A percentile compares a stretch with the other conserved stretches of the same genome.
Conservation (phyloP, 2,888 invertebrate genomes). For the Lithophane leautieri region DNA sequence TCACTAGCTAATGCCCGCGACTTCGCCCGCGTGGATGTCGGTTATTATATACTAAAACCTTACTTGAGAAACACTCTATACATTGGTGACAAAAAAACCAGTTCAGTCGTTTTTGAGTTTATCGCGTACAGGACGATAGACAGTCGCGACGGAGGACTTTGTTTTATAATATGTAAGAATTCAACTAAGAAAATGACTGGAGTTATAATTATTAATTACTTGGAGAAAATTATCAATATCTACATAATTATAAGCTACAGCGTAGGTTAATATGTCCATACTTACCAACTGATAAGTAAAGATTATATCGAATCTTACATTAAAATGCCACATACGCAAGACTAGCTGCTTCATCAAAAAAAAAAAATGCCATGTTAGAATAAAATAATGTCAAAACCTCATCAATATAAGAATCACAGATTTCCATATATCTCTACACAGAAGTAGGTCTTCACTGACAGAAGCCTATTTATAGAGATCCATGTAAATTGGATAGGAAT, state of each 20-base stretch:
- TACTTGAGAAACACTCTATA: too few relatives aligned
- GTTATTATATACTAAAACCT: too few relatives aligned
- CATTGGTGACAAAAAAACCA: too few relatives aligned
- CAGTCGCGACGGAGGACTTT: too few relatives aligned
- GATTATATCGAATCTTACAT: background rate
- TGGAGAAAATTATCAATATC: background rate
- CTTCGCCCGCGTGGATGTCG: too few relatives aligned
- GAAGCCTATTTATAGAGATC: conserved; percentile 42
- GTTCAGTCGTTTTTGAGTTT: too few relatives aligned
- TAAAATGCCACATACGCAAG: background rate
- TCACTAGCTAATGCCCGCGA: too few relatives aligned
- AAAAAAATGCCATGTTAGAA: background rate
- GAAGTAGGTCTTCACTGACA: conserved; percentile 31
- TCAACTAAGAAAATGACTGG: background rate
- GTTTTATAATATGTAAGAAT: too few relatives aligned
- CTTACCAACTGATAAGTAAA: background rate
- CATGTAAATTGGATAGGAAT: conserved; percentile 46
- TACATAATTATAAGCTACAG: background rate
- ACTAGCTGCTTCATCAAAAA: too few relatives aligned
- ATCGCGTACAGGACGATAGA: too few relatives aligned
- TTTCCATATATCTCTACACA: conserved; percentile 7
- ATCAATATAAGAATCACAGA: background rate
- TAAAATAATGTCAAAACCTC: background rate
- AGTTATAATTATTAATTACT: background rate
- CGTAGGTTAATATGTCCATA: background rate